These are phyloP conservation scores for Mastigias papua DNA, from an alignment of 30 jellyfish, hydroid and myxozoan species.

Conservation along the genomic window DNA sequence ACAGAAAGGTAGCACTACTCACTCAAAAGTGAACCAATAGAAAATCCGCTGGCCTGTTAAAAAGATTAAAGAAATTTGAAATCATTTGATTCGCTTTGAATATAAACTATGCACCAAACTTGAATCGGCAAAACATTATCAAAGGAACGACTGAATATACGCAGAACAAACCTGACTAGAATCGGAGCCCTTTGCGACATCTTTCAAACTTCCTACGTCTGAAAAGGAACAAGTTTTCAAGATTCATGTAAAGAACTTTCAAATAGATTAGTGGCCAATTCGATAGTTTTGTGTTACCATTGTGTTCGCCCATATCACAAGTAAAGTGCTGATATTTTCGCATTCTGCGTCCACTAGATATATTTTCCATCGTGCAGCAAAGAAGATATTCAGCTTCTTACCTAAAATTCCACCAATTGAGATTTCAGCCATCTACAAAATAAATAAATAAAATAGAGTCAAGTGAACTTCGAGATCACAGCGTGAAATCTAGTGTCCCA, in stretches of 20 bases:
- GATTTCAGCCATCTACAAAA: slow-evolving; percentile 43
- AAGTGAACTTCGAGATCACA: no score
- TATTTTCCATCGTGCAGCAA: background rate
- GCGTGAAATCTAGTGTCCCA: no score
- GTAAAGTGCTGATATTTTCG: background rate
- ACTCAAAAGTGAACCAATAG: slow-evolving; percentile 56
- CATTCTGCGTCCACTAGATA: no score
- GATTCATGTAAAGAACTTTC: no score
- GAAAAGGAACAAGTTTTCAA: no score
- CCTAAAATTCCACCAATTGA: slow-evolving; percentile 59
- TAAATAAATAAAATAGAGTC: background rate
- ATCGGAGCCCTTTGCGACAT: slow-evolving; percentile 44
- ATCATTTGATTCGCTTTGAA: no score
- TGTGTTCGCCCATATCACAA: no score
- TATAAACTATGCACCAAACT: background rate
- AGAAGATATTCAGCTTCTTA: background rate
- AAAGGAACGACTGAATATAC: background rate
- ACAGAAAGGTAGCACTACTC: background rate
- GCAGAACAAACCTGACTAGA: slow-evolving; percentile 55
- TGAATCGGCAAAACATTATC: background rate
- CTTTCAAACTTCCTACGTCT: slow-evolving; percentile 56
- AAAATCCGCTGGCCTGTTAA: slow-evolving; percentile 68
- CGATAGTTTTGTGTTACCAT: no score
- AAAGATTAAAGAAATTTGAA: background rate
- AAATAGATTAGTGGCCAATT: no score